Evolutionary conservation across 2,797 vertebrate genomes (phyloP).

Genomic region (Alca torda): DNA sequence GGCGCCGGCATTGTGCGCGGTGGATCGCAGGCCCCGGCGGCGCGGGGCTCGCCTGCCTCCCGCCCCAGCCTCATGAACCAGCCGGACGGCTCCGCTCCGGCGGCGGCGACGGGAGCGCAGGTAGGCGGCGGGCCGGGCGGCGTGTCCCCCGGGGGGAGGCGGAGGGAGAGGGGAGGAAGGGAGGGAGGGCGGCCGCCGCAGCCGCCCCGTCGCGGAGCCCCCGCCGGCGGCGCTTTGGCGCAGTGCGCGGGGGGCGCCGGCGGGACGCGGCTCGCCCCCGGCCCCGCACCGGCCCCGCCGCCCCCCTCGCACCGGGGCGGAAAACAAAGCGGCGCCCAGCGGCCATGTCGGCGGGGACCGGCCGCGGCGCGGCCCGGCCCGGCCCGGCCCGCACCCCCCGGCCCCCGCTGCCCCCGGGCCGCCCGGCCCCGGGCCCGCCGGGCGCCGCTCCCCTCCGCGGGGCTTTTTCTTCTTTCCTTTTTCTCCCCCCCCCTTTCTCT

Average conservation of each 20-base stretch:
- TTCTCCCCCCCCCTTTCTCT: not conserved
- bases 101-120: slow-evolving; percentile 64
- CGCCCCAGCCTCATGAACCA: slow-evolving; percentile 72
- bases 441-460: not conserved
- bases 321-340: slow-evolving; percentile 74
- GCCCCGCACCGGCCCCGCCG: slow-evolving; percentile 25
- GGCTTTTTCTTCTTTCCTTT: not conserved
- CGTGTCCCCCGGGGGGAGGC: slow-evolving; percentile 45
- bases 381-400: not conserved
- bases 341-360: slow-evolving; percentile 73
- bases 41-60: slow-evolving; percentile 69
- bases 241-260: not conserved
- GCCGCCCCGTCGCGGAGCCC: slow-evolving; percentile 12
- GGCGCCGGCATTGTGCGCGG: slow-evolving; percentile 66
- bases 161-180: slow-evolving; percentile 45
- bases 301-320: slow-evolving; percentile 45
- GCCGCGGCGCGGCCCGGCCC: slow-evolving; percentile 27
- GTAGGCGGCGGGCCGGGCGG: slow-evolving; percentile 59
- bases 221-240: slow-evolving; percentile 11
- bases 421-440: not conserved
- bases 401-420: not conserved
- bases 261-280: slow-evolving; percentile 22
- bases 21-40: slow-evolving; percentile 69
- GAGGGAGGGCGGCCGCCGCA: slow-evolving; percentile 34
- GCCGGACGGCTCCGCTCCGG: slow-evolving; percentile 63